Evolutionary conservation across 2,797 vertebrate species (phyloP), one percentile per base, ranked within the genome.

Genomic region (Protosalanx chinensis): DNA sequence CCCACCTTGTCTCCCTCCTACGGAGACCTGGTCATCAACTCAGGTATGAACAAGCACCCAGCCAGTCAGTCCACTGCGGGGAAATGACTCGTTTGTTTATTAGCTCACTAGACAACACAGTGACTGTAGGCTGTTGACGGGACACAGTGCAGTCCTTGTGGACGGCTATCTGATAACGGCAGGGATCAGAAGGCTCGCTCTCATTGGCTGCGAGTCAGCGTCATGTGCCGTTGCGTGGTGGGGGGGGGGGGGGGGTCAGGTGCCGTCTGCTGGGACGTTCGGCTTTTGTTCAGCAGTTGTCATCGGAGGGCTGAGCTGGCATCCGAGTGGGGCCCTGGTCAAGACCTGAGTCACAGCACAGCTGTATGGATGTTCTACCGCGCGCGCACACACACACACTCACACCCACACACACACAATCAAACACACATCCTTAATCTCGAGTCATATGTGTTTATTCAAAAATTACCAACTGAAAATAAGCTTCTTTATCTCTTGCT

Each of bases 271-370:
- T 32, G 27, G 15, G 67, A 8, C 46, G 58, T 56, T 46, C n/a
- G 58, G 53, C 20, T 58, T 68, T 66, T 79, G 10, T 2, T 67
- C 27, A 56, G 65, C 65, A 51, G 46, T 53, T 53, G n/a, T 53
- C 46, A 13, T 15, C 33, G 13, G 46, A 30, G 67, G 67, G 67
- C 59, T 23, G 83, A 78, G 70, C 75, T 87, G 86, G 90, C 86
- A 87, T 82, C 70, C 66, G 77, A 87, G 83, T 84, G 81, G 60
- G 51, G 68, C 62, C 51, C n/a, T 18, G 35, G 13, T 46, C 61
- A 41, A 61, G 20, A 68, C 80, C 78, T 89, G 89, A 91, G 79
- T 90, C 88, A 91, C 74, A 74, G 73, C 78, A 67, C 76, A 70
- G 30, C 35, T 61, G 58, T 32, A 67, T 30, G 35, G 23, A 51